Conservation (phyloP, 2,113 vertebrate genomes). For the Pantherophis guttatus region DNA sequence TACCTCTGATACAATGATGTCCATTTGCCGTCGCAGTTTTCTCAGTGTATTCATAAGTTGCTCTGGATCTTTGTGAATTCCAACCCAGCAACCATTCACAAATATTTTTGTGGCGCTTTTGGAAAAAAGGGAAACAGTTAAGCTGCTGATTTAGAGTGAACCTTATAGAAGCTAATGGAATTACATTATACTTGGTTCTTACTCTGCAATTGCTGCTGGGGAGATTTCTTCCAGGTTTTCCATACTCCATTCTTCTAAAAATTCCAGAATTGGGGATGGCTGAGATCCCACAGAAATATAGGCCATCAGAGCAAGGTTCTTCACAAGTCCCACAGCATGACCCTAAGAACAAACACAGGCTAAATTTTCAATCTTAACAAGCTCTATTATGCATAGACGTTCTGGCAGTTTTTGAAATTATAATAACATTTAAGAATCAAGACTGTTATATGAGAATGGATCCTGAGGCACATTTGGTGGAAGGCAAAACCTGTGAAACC, state of each 20-base stretch:
- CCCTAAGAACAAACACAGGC: constrained; percentile 72
- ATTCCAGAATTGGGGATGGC: constrained; percentile 96
- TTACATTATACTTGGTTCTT: constrained; percentile 49
- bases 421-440: not conserved
- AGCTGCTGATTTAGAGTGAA: not conserved
- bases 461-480: not conserved
- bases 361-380: rapidly evolving
- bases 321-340: constrained; percentile 97
- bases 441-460: not conserved
- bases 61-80: constrained; percentile 98
- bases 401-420: not conserved
- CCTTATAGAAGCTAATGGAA: not conserved
- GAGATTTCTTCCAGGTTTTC: constrained; percentile 99
- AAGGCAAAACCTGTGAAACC: not conserved
- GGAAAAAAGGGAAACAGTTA: constrained; percentile 2
- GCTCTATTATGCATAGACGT: not conserved
- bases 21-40: constrained; percentile 95
- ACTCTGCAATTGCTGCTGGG: constrained; percentile 97
- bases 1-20: constrained; percentile 98
- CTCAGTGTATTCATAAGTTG: constrained; percentile 97
- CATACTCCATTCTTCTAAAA: constrained; percentile 99
- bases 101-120: constrained; percentile 96
- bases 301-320: constrained; percentile 97
- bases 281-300: constrained; percentile 99
- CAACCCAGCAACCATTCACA: constrained; percentile 98